phyloP scores from a whole-genome alignment of 2,113 vertebrate genomes.

The Nymphicus hollandicus region DNA sequence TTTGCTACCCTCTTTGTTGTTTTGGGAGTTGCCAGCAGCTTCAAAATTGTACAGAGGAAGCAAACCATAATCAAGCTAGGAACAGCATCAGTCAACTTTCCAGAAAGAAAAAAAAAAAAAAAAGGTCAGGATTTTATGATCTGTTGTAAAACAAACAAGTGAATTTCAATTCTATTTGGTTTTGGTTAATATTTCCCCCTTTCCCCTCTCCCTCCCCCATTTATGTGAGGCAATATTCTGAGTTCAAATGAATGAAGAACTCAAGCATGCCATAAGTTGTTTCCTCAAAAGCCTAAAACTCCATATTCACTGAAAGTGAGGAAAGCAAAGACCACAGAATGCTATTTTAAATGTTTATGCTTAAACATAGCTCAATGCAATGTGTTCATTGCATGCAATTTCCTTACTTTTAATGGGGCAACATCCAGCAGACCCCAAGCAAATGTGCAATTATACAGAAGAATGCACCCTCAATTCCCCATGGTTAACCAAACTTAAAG shows the following conservation, averaged over 20 bases:
- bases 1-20: neutral
- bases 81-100: neutral
- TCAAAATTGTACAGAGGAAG: neutral
- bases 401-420: neutral
- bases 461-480: neutral
- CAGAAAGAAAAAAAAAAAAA: neutral
- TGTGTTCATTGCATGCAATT: neutral
- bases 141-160: neutral
- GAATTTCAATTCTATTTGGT: neutral
- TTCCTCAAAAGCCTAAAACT: neutral
- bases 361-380: neutral
- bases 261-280: neutral
- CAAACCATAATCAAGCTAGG: neutral
- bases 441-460: neutral
- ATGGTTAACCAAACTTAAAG: neutral
- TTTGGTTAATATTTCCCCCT: neutral
- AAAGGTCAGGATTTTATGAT: neutral
- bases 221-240: neutral
- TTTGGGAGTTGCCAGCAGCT: neutral
- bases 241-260: neutral
- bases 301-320: neutral
- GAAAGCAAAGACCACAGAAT: neutral
- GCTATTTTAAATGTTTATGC: neutral
- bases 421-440: neutral
- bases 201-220: neutral